phyloP scores from a whole-genome alignment of 2,113 vertebrate genomes.

The Pachyramphus minor region DNA sequence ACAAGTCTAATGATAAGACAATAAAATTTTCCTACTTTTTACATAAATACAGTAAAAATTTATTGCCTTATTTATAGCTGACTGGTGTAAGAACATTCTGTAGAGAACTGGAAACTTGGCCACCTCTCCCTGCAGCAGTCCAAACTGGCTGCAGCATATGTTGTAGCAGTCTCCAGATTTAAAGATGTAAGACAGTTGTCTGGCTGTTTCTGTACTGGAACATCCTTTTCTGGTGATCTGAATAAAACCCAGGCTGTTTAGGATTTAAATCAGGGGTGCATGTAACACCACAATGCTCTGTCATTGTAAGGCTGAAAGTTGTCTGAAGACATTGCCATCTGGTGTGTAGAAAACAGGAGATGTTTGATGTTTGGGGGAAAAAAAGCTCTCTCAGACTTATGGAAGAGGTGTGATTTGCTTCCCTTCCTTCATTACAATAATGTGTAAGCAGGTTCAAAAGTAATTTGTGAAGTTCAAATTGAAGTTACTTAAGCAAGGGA shows the following conservation, averaged over 20 bases:
- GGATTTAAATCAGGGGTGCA: not conserved
- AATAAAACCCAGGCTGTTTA: not conserved
- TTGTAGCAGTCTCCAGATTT: not conserved
- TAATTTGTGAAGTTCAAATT: not conserved
- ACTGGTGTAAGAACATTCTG: not conserved
- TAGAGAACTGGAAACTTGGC: not conserved
- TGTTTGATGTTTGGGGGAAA: not conserved
- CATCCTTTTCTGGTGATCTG: not conserved
- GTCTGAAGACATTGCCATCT: constrained; percentile 29
- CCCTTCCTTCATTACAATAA: not conserved
- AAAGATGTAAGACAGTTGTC: not conserved
- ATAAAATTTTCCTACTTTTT: not conserved
- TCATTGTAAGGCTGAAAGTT: not conserved
- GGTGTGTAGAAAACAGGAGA: not conserved
- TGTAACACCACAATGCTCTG: not conserved
- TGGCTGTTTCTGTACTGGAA: not conserved
- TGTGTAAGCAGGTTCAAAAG: not conserved
- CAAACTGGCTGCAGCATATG: not conserved
- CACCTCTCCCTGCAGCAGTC: not conserved
- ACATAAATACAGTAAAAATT: not conserved
- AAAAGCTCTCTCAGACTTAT: not conserved
- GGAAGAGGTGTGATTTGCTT: not conserved
- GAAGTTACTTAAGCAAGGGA: not conserved
- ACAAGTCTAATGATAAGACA: not conserved
- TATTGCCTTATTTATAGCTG: not conserved